Conservation (phyloP, 2,888 invertebrate species). For the Priocnemis perturbator region DNA sequence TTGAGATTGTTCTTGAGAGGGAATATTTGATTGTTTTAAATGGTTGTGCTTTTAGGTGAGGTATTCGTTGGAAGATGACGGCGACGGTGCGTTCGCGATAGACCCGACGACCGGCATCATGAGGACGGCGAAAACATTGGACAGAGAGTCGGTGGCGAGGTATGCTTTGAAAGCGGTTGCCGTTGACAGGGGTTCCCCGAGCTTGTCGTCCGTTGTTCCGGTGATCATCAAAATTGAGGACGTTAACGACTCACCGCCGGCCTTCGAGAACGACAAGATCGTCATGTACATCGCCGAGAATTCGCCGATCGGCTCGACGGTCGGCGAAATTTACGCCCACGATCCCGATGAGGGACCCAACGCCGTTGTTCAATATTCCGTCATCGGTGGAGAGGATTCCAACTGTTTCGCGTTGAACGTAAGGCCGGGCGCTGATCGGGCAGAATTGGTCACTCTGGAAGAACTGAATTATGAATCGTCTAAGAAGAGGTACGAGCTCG, state of each 20-base stretch:
- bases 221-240: conserved; percentile 90
- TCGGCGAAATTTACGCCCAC: conserved; percentile 91
- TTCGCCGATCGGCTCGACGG: conserved; percentile 95
- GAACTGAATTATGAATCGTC: conserved; percentile 98
- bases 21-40: background rate
- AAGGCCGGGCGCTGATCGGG: conserved; percentile 88
- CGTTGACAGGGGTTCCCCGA: conserved; percentile 91
- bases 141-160: conserved; percentile 90
- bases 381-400: conserved; percentile 94
- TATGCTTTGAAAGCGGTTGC: conserved; percentile 93
- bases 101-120: conserved; percentile 95
- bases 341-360: conserved; percentile 96
- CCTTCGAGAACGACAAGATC: conserved; percentile 92
- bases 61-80: conserved; percentile 86
- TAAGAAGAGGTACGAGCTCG: conserved; percentile 90
- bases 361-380: conserved; percentile 94
- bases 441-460: conserved; percentile 91
- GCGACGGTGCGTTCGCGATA: conserved; percentile 93
- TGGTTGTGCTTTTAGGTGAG: conserved; percentile 70
- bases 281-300: conserved; percentile 95
- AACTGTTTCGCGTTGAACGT: conserved; percentile 89
- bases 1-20: background rate
- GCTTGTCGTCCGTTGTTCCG: conserved; percentile 82
- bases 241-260: conserved; percentile 93
- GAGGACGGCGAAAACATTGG: conserved; percentile 90